Evolutionary conservation across 2,113 vertebrate species (phyloP).

Genomic region (Ammodytes marinus): DNA sequence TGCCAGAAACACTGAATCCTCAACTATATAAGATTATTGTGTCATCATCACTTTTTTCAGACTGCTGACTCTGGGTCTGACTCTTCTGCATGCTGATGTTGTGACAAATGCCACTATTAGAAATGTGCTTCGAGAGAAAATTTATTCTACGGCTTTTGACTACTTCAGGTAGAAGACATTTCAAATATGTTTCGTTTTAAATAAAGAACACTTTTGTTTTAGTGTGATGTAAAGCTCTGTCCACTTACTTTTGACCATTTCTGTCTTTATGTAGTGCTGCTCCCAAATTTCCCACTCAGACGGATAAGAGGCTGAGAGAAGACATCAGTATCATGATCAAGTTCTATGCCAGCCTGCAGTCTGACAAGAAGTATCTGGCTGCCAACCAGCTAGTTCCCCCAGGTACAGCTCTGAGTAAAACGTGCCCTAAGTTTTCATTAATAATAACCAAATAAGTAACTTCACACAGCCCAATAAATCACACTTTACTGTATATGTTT

Average conservation of each 20-base stretch:
- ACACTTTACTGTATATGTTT: neutral
- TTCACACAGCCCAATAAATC: neutral
- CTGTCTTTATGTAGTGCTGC: conserved; percentile 83
- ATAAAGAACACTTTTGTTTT: neutral
- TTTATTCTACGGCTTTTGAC: conserved; percentile 98
- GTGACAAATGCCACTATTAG: conserved; percentile 95
- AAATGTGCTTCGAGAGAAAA: conserved; percentile 96
- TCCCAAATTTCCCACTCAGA: conserved; percentile 94
- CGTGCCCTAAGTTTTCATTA: neutral
- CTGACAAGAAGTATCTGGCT: conserved; percentile 96
- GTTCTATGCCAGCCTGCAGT: conserved; percentile 96
- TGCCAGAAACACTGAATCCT: neutral
- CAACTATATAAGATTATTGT: neutral
- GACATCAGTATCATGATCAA: conserved; percentile 97
- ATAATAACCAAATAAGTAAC: neutral
- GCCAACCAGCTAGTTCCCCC: conserved; percentile 94
- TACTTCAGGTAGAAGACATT: conserved; percentile 91
- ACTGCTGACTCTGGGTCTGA: conserved; percentile 92
- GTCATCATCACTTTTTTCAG: conserved; percentile 71
- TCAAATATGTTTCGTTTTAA: neutral
- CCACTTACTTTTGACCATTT: conserved; percentile 1
- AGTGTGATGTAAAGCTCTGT: neutral
- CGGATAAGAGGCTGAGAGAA: conserved; percentile 93
- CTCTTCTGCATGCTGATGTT: conserved; percentile 95
- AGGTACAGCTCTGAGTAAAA: conserved; percentile 79